Percentiles rank a stretch among this genome's conserved stretches.
Evolutionary conservation across 2,113 vertebrate genomes (phyloP).

Genomic region (Anarrhichthys ocellatus): DNA sequence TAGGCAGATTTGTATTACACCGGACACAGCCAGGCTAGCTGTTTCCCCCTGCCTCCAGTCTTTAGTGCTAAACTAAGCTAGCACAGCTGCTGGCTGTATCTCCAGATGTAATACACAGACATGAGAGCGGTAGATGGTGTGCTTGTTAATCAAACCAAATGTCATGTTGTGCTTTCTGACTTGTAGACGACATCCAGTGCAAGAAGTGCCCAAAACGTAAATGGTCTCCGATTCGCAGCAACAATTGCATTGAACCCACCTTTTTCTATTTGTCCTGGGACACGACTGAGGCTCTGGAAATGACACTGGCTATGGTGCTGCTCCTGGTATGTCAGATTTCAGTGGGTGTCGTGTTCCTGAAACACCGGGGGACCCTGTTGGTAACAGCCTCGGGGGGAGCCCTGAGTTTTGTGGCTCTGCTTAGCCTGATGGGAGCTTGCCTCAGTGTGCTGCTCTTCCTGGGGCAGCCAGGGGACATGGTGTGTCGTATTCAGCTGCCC

Average conservation of each 20-base stretch:
- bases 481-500: conserved; percentile 83
- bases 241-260: conserved; percentile 74
- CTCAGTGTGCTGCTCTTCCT: conserved; percentile 83
- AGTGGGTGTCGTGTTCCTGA: conserved; percentile 76
- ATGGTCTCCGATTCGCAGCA: conserved; percentile 84
- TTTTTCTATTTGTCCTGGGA: conserved; percentile 82
- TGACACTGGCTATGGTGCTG: conserved; percentile 66
- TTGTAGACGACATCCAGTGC: conserved; percentile 83
- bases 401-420: conserved; percentile 76
- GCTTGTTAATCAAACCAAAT: not conserved
- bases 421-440: conserved; percentile 77
- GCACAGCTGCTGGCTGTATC: not conserved
- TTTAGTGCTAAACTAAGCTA: not conserved
- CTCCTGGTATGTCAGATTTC: conserved; percentile 54
- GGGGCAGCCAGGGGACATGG: conserved; percentile 74
- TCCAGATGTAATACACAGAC: not conserved
- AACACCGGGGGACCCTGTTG: conserved; percentile 73
- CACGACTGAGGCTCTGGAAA: conserved; percentile 52
- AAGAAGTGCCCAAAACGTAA: conserved; percentile 79
- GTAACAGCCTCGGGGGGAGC: conserved; percentile 82
- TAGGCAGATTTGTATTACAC: not conserved
- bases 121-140: not conserved
- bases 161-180: conserved; percentile 7
- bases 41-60: not conserved
- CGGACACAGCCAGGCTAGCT: not conserved